Evolutionary conservation across 1,140 invertebrate genomes (phyloP), one percentile per base, ranked within the genome.

Genomic region (Lepidurus arcticus): DNA sequence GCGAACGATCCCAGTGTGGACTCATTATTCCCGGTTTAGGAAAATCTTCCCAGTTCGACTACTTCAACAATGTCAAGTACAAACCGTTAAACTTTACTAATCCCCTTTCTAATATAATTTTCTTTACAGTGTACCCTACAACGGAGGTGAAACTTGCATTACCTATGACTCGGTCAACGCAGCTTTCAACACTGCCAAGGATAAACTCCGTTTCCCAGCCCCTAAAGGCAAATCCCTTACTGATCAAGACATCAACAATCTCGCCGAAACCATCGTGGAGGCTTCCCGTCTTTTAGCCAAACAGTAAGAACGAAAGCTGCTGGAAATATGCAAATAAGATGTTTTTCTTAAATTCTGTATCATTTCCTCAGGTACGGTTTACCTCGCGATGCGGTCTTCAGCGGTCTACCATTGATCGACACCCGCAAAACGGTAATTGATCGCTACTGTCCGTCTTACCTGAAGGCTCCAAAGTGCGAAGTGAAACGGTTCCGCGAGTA

Each of bases 341-440:
- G 34, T 3, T 34, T 34, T 34, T 34, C 34, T 34, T 34, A 34
- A 34, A 34, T 34, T 34, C 34, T 34, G 34, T 34, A 34, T 34
- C 34, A 4, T 34, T 34, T 34, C 34, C 34, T 34, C 77, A 85
- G 84, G 75, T 85, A 85, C 79, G 80, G 81, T 44, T 79, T 86
- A 34, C 82, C 85, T 1, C 79, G 80, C 47, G 84, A 85, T 42
- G 83, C 83, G 1, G 81, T 86, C 13, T 73, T 84, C 53, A 83
- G 84, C 75, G 85, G 83, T 13, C 47, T 86, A 21, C 85, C 85
- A 0, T 80, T 84, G 24, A 84, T 86, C 44, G 85, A 86, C 78
- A 85, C 85, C 21, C 82, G 80, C 79, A 84, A 85, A 79, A 85
- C 85, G n/a, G 80, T 83, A 47, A 82, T 86, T 42, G 82, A 83